Percentiles rank a stretch among this genome's conserved stretches.
phyloP scores from a whole-genome alignment of 2,797 vertebrate genomes.

The Rhincodon typus region DNA sequence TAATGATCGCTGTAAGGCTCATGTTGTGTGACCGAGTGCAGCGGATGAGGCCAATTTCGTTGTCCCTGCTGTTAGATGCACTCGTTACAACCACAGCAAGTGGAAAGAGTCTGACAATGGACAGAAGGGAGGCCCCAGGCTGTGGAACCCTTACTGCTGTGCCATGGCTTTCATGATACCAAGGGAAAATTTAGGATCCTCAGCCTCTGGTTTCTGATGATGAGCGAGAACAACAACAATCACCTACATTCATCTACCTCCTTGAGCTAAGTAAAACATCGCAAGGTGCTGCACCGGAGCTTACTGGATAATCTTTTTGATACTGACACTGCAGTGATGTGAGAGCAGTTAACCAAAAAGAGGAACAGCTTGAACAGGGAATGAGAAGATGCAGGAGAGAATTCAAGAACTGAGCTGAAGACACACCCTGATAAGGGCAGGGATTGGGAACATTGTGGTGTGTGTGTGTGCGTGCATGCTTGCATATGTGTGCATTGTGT shows the following conservation, averaged over 20 bases:
- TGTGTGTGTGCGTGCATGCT: no score
- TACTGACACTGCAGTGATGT: not conserved
- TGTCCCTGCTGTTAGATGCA: not conserved
- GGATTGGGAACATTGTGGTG: not conserved
- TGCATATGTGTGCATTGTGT: no score
- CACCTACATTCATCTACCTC: not conserved
- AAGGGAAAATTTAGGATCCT: not conserved
- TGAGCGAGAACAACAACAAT: not conserved
- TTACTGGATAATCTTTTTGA: not conserved
- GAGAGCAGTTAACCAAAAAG: not conserved
- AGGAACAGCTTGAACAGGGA: not conserved
- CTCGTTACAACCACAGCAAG: not conserved
- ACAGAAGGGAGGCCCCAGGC: not conserved
- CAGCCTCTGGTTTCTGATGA: not conserved
- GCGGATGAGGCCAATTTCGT: not conserved
- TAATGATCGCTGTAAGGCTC: not conserved
- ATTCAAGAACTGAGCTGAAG: not conserved
- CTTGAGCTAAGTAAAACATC: not conserved
- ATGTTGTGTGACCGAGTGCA: not conserved
- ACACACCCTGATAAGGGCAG: no score
- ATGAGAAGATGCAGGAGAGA: not conserved
- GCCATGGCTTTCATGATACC: not conserved
- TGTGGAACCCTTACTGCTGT: not conserved
- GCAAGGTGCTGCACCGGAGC: not conserved
- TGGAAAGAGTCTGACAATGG: not conserved